Conservation (phyloP, 2,113 vertebrate species). For the Centrocercus urophasianus region DNA sequence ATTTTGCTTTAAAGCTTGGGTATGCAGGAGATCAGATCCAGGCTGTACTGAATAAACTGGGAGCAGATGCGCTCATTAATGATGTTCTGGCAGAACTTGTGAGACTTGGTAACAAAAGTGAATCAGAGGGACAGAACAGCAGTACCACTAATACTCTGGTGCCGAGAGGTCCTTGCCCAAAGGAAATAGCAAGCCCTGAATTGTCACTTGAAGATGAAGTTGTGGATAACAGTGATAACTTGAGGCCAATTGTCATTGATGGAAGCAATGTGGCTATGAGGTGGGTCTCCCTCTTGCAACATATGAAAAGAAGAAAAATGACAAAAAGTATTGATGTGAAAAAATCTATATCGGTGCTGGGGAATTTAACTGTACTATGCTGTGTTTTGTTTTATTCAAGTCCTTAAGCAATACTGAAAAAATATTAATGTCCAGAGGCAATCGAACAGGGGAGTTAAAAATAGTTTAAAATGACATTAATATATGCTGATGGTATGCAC, state of each 20-base stretch:
- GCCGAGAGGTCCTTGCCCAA: slow-evolving; percentile 81
- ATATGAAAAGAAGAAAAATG: neutral
- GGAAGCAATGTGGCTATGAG: slow-evolving; percentile 99
- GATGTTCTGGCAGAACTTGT: slow-evolving; percentile 95
- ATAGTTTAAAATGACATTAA: neutral
- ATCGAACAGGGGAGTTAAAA: neutral
- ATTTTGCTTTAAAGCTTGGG: slow-evolving; percentile 96
- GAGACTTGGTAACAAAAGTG: slow-evolving; percentile 93
- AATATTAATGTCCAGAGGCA: neutral
- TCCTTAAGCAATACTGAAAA: neutral
- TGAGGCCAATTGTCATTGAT: slow-evolving; percentile 95
- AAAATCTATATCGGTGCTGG: neutral
- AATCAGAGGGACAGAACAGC: slow-evolving; percentile 85
- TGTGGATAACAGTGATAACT: slow-evolving; percentile 89
- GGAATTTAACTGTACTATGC: neutral
- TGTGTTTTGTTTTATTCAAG: neutral
- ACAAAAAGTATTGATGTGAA: neutral
- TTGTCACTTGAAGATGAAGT: slow-evolving; percentile 92
- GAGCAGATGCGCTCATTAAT: slow-evolving; percentile 93
- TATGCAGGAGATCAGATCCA: slow-evolving; percentile 95
- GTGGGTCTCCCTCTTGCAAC: slow-evolving; percentile 73
- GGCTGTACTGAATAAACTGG: slow-evolving; percentile 92
- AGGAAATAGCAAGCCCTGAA: slow-evolving; percentile 89
- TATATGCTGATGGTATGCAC: neutral
- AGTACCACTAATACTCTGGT: slow-evolving; percentile 59